Evolutionary conservation across 2,797 vertebrate genomes (phyloP).

Genomic region (Rhabdophis nuchalis): DNA sequence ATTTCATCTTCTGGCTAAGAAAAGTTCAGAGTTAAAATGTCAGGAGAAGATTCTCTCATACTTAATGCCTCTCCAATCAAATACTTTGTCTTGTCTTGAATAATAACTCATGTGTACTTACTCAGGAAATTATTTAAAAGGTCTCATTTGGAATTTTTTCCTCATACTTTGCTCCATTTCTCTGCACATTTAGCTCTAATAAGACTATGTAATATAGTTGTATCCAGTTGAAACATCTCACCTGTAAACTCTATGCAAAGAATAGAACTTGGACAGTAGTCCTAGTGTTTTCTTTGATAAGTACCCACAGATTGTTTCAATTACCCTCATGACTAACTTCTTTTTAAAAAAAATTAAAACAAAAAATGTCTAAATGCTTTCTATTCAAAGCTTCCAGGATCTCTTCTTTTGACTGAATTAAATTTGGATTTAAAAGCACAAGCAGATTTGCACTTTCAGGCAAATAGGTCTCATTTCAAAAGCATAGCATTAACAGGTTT

Average conservation of each 20-base stretch:
- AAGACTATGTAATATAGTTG: not conserved
- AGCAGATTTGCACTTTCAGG: not conserved
- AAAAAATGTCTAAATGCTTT: conserved; percentile 9
- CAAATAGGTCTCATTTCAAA: not conserved
- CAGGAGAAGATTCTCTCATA: conserved; percentile 25
- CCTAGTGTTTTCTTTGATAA: not conserved
- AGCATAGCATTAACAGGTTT: not conserved
- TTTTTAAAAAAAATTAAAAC: not conserved
- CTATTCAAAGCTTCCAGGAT: not conserved
- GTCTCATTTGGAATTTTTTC: conserved; percentile 17
- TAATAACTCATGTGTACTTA: conserved; percentile 31
- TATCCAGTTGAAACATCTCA: not conserved
- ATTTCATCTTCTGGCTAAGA: conserved; percentile 25
- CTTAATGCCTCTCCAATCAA: conserved; percentile 30
- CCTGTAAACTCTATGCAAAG: not conserved
- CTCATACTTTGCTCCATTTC: conserved; percentile 27
- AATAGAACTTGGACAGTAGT: not conserved
- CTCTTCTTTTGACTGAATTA: not conserved
- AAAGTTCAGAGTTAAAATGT: conserved; percentile 30
- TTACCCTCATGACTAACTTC: conserved; percentile 8
- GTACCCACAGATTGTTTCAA: not conserved
- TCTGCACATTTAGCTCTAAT: conserved; percentile 19
- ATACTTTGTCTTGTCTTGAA: conserved; percentile 9
- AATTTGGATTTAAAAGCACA: not conserved
- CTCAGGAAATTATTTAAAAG: conserved; percentile 29